Conservation (phyloP, 2,888 invertebrate genomes). For the Acleris emargana region DNA sequence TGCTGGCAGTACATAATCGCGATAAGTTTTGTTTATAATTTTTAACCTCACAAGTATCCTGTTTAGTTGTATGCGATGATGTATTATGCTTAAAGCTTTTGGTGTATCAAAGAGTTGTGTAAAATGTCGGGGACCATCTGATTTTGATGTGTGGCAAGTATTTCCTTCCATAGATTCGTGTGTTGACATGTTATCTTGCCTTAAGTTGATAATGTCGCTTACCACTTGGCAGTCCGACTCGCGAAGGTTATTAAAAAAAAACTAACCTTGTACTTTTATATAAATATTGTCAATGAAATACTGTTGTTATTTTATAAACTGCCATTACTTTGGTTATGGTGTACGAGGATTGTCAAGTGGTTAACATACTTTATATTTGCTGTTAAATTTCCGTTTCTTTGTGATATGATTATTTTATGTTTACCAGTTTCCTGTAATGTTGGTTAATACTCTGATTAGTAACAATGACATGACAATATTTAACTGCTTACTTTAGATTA, state of each 20-base stretch:
- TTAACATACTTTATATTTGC: conserved; percentile 8
- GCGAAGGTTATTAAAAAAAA: no score
- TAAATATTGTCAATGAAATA: conserved; percentile 17
- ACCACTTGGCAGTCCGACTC: no score
- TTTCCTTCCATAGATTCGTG: conserved; percentile 6
- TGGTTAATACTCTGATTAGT: conserved; percentile 30
- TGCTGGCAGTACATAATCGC: background rate
- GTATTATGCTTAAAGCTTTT: conserved; percentile 51
- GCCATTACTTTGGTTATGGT: no score
- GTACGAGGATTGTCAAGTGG: no score
- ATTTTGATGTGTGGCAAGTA: conserved; percentile 45
- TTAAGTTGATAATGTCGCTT: background rate
- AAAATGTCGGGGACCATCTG: conserved; percentile 52
- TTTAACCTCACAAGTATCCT: conserved; percentile 16
- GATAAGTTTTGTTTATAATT: conserved; percentile 29
- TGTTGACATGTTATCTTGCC: conserved; percentile 21
- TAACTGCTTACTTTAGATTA: conserved; percentile 32
- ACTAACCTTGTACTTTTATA: background rate
- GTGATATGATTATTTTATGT: conserved; percentile 55
- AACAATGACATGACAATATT: conserved; percentile 37
- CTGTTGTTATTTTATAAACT: conserved; percentile 40
- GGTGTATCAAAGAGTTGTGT: conserved; percentile 43
- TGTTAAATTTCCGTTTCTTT: conserved; percentile 59
- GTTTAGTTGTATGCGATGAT: conserved; percentile 38
- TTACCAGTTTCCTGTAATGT: conserved; percentile 25